These are phyloP conservation scores for Amphiprion percula DNA, from an alignment of 2,113 vertebrate genomes.

Conservation along the genomic window DNA sequence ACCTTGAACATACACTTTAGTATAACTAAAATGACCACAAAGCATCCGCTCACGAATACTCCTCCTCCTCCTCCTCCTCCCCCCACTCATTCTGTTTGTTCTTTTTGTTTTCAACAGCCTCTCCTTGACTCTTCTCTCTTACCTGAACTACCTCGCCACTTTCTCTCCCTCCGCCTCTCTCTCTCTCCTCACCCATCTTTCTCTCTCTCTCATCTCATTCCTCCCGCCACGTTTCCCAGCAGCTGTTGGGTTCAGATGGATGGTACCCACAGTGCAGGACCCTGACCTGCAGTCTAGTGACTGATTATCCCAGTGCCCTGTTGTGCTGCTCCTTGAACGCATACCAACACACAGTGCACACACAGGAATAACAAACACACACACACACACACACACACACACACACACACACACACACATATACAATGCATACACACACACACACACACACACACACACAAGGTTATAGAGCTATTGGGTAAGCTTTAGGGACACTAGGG, in stretches of 20 bases:
- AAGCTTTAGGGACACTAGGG: constrained; percentile 46
- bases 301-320: constrained; percentile 78
- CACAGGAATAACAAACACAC: constrained; percentile 25
- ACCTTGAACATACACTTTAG: constrained; percentile 50
- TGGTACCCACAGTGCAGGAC: constrained; percentile 72
- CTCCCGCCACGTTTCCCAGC: constrained; percentile 66
- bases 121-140: constrained; percentile 66
- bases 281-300: constrained; percentile 80
- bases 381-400: constrained; percentile 56
- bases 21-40: constrained; percentile 29
- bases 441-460: constrained; percentile 56
- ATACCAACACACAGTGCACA: constrained; percentile 48
- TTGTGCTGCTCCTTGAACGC: constrained; percentile 61
- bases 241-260: constrained; percentile 81
- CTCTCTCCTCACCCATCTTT: not conserved
- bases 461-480: constrained; percentile 55
- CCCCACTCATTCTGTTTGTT: constrained; percentile 11
- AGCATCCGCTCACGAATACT: constrained; percentile 27
- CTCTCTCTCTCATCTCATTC: constrained; percentile 47
- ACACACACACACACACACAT: no score
- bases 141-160: constrained; percentile 38
- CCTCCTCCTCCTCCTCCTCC: constrained; percentile 29
- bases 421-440: constrained; percentile 27
- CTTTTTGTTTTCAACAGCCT: constrained; percentile 51
- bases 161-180: not conserved